Evolutionary conservation across 2,888 invertebrate genomes (phyloP).

Genomic region (Pardosa pseudoannulata): DNA sequence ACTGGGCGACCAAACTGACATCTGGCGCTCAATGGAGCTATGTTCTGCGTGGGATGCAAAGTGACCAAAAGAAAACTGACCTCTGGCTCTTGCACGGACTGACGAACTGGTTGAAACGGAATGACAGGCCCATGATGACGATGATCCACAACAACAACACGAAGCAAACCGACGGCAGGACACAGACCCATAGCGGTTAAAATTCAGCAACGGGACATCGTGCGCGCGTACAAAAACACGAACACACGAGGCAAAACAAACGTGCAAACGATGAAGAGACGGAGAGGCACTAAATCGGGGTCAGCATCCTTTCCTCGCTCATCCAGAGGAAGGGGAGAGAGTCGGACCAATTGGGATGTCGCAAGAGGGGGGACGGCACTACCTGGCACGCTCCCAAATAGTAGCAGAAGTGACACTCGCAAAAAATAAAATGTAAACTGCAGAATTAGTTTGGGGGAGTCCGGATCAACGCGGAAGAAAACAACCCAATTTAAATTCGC

Average conservation of each 20-base stretch:
- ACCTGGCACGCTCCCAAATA: background rate
- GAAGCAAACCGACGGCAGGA: background rate
- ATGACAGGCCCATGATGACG: background rate
- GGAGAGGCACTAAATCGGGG: background rate
- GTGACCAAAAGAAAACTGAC: background rate
- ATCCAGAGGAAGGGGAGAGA: background rate
- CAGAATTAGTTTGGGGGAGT: too few species aligned
- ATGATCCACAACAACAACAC: too few species aligned
- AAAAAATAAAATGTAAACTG: too few species aligned
- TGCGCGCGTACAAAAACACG: background rate
- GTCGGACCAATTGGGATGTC: conserved; percentile 3
- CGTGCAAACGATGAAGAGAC: background rate
- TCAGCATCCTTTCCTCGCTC: background rate
- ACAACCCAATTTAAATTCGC: too few species aligned
- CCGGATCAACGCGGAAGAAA: too few species aligned
- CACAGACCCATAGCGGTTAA: background rate
- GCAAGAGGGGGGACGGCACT: background rate
- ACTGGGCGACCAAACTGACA: too few species aligned
- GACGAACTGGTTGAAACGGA: background rate
- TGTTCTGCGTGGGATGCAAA: too few species aligned
- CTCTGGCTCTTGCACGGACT: background rate
- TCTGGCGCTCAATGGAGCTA: too few species aligned
- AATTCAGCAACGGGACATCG: background rate
- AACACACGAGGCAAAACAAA: conserved; percentile 2
- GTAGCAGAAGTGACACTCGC: too few species aligned